Evolutionary conservation across 2,888 invertebrate species (phyloP), one percentile per base, ranked within the genome.

Genomic region (Dryocosmus kuriphilus): DNA sequence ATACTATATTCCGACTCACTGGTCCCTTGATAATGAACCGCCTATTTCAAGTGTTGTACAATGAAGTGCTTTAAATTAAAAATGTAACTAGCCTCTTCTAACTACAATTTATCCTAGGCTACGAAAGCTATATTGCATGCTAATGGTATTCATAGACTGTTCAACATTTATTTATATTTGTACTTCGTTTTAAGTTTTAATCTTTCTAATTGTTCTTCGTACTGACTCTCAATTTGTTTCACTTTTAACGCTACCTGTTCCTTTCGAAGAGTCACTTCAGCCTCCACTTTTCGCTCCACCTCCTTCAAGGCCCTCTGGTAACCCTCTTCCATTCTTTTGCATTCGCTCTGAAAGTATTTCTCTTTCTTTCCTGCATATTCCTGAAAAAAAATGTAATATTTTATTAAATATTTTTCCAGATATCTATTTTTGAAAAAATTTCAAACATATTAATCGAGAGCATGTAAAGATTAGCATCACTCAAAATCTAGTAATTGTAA

Each of bases 361-460:
- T 95, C 95, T 85, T 94, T 95, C 82, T 95, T 94, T 38, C 93
- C 92, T 24, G 94, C 93, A 84, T 94, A 94, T 81, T 94, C 93
- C 94, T 94, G 85, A 76, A 75, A 14, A 75, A 60, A 62, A 65
- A 71, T 46, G 60, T 65, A 57, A 8, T 22, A 30, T 75, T 62
- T 27, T 24, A n/a, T 35, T 62, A 24, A 46, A 57, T 57, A 51
- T 51, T 65, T 27, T 55, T 55, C 14, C 61, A 46, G 62, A 61
- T n/a, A 65, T 74, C 32, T 32, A 32, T 41, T 32, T 32, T 41
- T 16, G 41, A 14, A 41, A 16, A 16, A 41, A 11, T 16, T 41
- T 41, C 16, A 16, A 16, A 16, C 5, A 41, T 41, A 41, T 7
- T 7, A 32, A 16, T 16, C 5, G 11, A 41, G 5, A 41, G 41